Evolutionary conservation across 2,113 vertebrate genomes (phyloP).

Genomic region (Antechinus stuartii): DNA sequence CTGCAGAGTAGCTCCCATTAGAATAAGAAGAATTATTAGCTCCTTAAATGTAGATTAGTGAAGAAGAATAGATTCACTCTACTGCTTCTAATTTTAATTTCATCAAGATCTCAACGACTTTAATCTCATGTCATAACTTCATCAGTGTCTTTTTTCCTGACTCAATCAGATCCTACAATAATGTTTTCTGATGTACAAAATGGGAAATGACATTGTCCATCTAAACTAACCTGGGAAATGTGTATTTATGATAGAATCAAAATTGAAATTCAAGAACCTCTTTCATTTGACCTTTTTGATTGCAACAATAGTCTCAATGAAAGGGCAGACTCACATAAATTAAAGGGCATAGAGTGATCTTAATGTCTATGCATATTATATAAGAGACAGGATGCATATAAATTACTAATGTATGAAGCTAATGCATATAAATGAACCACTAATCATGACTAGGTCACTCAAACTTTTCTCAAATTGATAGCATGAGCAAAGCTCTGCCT

Average conservation of each 20-base stretch:
- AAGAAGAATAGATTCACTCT: neutral
- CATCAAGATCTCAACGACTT: conserved; percentile 19
- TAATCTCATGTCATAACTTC: conserved; percentile 63
- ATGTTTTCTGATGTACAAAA: conserved; percentile 61
- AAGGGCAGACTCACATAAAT: conserved; percentile 52
- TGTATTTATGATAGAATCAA: conserved; percentile 68
- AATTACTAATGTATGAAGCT: conserved; percentile 53
- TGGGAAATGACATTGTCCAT: conserved; percentile 69
- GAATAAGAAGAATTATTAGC: neutral
- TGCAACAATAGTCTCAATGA: conserved; percentile 55
- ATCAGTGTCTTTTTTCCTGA: conserved; percentile 46
- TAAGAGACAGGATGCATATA: conserved; percentile 35
- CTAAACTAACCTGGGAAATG: conserved; percentile 58
- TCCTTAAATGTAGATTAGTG: neutral
- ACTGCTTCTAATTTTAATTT: neutral
- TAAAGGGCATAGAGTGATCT: conserved; percentile 48
- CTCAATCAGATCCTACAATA: conserved; percentile 51
- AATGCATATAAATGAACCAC: conserved; percentile 48
- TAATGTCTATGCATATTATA: conserved; percentile 44
- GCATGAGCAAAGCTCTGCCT: conserved; percentile 36
- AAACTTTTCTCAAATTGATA: conserved; percentile 61
- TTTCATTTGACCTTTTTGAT: conserved; percentile 58
- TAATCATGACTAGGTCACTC: conserved; percentile 57
- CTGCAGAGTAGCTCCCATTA: neutral
- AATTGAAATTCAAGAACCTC: conserved; percentile 69